A percentile compares a stretch with the other conserved stretches of the same genome.
phyloP scores from a whole-genome alignment of 37 sponge, comb jelly and placozoan species.

The Chondrosia reniformis region DNA sequence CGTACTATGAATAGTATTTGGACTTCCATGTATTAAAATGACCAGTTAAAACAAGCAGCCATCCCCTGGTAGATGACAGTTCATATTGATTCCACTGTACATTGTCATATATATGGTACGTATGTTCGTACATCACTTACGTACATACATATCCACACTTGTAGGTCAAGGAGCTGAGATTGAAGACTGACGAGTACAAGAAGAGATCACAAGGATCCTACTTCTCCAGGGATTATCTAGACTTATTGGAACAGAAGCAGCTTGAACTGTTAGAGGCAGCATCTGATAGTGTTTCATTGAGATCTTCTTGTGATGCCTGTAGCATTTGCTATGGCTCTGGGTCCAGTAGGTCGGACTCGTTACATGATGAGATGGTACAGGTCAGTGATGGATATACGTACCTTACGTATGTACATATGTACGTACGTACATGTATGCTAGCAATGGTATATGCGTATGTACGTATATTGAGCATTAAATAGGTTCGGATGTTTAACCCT shows the following conservation, averaged over 20 bases:
- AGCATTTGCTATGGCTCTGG: too few species aligned
- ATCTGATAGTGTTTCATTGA: neutral
- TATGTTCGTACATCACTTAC: slow-evolving; percentile 4
- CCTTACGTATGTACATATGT: neutral
- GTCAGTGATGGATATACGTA: too few species aligned
- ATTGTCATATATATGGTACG: neutral
- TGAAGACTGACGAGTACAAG: slow-evolving; percentile 48
- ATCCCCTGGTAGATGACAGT: too few species aligned
- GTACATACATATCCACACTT: neutral
- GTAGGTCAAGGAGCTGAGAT: slow-evolving; percentile 41
- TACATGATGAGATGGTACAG: too few species aligned
- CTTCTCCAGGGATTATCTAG: slow-evolving; percentile 22
- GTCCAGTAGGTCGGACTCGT: too few species aligned
- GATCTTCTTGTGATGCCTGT: neutral
- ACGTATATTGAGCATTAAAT: neutral
- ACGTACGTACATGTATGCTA: neutral
- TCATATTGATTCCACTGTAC: neutral
- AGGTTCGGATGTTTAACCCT: neutral
- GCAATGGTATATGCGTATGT: neutral
- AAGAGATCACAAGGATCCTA: slow-evolving; percentile 17
- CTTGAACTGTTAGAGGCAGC: neutral
- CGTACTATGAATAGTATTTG: too few species aligned
- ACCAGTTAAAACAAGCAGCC: too few species aligned
- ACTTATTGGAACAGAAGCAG: neutral
- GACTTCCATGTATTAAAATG: too few species aligned